Conservation (phyloP, 2,888 invertebrate species). For the Drosophila sordidapex region DNA sequence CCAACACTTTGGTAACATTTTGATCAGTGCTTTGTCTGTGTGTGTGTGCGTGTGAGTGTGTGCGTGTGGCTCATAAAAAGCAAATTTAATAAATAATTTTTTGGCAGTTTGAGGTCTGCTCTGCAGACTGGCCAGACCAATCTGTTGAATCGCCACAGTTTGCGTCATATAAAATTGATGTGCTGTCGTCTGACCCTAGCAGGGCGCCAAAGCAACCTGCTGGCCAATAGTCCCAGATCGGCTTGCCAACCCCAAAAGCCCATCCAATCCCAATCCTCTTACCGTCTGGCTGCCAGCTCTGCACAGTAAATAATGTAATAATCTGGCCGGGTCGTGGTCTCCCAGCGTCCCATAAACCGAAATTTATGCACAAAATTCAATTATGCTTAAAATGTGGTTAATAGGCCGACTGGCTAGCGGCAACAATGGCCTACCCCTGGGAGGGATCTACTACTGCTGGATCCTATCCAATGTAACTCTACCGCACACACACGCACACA, state of each 20-base stretch:
- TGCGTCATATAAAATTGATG: conserved; percentile 75
- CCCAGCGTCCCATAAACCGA: conserved; percentile 76
- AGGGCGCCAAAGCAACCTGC: conserved; percentile 14
- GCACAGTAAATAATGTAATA: conserved; percentile 78
- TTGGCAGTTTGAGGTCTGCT: conserved; percentile 28
- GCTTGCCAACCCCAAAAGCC: conserved; percentile 15
- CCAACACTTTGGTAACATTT: conserved; percentile 36
- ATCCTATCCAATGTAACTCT: conserved; percentile 15
- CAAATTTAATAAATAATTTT: conserved; percentile 72
- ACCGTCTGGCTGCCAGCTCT: conserved; percentile 12
- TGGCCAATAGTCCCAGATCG: conserved; percentile 23
- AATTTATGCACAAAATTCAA: conserved; percentile 79
- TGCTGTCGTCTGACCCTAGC: conserved; percentile 57
- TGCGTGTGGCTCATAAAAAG: conserved; percentile 53
- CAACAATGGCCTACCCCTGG: conserved; percentile 60
- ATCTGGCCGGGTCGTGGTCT: conserved; percentile 76
- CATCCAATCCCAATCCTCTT: background rate
- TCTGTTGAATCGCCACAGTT: conserved; percentile 35
- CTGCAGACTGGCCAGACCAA: conserved; percentile 8
- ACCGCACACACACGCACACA: conserved; percentile 1
- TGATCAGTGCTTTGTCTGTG: conserved; percentile 28
- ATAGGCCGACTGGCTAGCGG: conserved; percentile 68
- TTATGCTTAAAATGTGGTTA: conserved; percentile 80
- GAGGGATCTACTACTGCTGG: conserved; percentile 29
- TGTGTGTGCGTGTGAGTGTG: conserved; percentile 14